Base-by-base conservation (phyloP, 2,888 invertebrate genomes). In the Spilarctia lutea region DNA sequence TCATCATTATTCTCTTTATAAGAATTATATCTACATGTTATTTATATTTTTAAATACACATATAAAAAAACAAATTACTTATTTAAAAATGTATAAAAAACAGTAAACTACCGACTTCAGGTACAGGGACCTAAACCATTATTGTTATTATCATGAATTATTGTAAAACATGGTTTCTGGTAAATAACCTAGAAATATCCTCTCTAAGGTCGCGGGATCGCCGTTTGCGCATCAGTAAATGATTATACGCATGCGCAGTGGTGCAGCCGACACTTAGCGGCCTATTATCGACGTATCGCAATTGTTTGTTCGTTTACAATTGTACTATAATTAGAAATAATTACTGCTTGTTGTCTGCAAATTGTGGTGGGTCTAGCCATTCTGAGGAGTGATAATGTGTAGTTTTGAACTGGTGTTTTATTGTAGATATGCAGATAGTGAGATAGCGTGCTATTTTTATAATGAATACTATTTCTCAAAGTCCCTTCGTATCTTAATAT, bases 281-380 rank as follows among this genome's bases (percentile, higher is more conserved):
- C 72, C 85, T 80, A 89, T 90, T 90, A 90, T 88, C 88, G 86
- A 79, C 81, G 81, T 85, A 87, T 88, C 82, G 86, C 88, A 83
- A 86, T 87, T 85, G 87, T 85, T 88, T 88, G 84, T 80, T 83
- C 85, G 85, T 84, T 83, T 83, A 81, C 86, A 78, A 85, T 86
- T 85, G 86, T 76, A 83, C 79, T 85, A 70, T 81, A 85, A 85
- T 85, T 85, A 85, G 83, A 79, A 77, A 85, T 85, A 85, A 85
- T 85, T 85, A 81, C 73, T 78, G 42, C 27, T 72, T 75, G 84
- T 77, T 75, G 76, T 75, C 56, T 78, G 81, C 82, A 78, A 79
- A 83, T 85, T 81, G 81, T 81, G 63, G 75, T 69, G 35, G 69
- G 67, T 68, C 67, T 75, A 48, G 60, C 67, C 66, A 65, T 65